phyloP scores from a whole-genome alignment of 2,113 vertebrate genomes.

The Hymenochirus boettgeri region DNA sequence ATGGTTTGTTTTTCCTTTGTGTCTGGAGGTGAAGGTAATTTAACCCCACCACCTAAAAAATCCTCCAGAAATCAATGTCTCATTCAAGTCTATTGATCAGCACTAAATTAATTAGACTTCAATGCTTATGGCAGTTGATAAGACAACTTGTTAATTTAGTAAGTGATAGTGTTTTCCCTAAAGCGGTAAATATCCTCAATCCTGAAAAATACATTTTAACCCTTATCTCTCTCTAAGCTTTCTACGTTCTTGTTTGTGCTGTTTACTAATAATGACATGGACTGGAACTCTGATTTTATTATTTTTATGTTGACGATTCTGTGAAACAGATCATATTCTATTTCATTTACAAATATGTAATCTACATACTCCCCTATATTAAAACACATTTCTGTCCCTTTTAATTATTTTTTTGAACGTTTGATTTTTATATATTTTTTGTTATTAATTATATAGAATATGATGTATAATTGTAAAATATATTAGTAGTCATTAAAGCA shows the following conservation, averaged over 20 bases:
- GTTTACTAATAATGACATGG: constrained; percentile 22
- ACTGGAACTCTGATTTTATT: constrained; percentile 8
- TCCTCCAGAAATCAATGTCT: constrained; percentile 74
- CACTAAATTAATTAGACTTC: constrained; percentile 81
- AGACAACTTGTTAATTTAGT: constrained; percentile 82
- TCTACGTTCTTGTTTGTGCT: neutral
- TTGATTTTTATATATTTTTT: too few relatives aligned
- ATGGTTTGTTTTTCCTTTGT: constrained; percentile 5
- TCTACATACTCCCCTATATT: too few relatives aligned
- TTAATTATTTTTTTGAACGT: too few relatives aligned
- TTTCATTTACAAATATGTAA: too few relatives aligned
- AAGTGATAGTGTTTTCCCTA: constrained; percentile 78
- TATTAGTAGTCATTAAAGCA: too few relatives aligned
- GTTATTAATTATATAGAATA: too few relatives aligned
- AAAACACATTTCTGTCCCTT: too few relatives aligned
- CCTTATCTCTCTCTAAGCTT: constrained; percentile 22
- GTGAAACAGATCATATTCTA: too few relatives aligned
- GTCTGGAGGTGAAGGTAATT: constrained; percentile 49
- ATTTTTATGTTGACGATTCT: constrained; percentile 7
- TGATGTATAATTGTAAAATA: too few relatives aligned
- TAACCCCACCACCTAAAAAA: constrained; percentile 50
- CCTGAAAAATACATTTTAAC: constrained; percentile 64
- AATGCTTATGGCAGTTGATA: constrained; percentile 78
- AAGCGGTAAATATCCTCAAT: constrained; percentile 75
- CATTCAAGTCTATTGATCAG: constrained; percentile 80